phyloP scores from a whole-genome alignment of 2,797 vertebrate species.

The Microctenopoma stevenorrisi region DNA sequence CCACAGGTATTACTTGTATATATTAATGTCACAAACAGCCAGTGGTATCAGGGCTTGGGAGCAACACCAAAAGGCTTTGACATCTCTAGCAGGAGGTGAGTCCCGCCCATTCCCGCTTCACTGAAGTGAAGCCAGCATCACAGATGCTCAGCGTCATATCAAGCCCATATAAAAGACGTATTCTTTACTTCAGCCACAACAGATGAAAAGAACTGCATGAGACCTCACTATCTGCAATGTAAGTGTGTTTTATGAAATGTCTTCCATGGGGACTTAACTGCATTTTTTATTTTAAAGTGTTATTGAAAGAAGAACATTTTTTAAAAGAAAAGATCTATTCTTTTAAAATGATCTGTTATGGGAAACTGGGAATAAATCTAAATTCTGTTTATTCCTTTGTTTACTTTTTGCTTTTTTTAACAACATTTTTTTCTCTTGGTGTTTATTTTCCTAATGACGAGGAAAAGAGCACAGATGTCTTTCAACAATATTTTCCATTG shows the following conservation, averaged over 20 bases:
- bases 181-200: slow-evolving; percentile 55
- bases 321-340: slow-evolving; percentile 3
- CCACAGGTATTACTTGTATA: slow-evolving; percentile 53
- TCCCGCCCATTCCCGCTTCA: slow-evolving; percentile 69
- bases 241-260: slow-evolving; percentile 44
- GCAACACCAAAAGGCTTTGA: slow-evolving; percentile 49
- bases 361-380: slow-evolving; percentile 23
- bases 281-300: slow-evolving; percentile 44
- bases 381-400: not conserved
- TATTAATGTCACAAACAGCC: slow-evolving; percentile 59
- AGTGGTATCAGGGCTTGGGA: slow-evolving; percentile 31
- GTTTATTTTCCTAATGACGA: slow-evolving; percentile 25
- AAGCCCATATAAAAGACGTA: slow-evolving; percentile 66
- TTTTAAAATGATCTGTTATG: slow-evolving; percentile 11
- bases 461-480: slow-evolving; percentile 20
- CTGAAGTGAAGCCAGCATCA: slow-evolving; percentile 61
- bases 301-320: slow-evolving; percentile 40
- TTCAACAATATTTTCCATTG: slow-evolving; percentile 16
- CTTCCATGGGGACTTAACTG: slow-evolving; percentile 37
- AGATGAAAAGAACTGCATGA: slow-evolving; percentile 60
- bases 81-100: slow-evolving; percentile 53
- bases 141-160: slow-evolving; percentile 62
- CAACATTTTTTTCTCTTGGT: slow-evolving; percentile 4
- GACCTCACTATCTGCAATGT: slow-evolving; percentile 31
- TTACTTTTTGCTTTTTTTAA: slow-evolving; percentile 16